Evolutionary conservation across 2,888 invertebrate genomes (phyloP).

Genomic region (Beris morrisii): DNA sequence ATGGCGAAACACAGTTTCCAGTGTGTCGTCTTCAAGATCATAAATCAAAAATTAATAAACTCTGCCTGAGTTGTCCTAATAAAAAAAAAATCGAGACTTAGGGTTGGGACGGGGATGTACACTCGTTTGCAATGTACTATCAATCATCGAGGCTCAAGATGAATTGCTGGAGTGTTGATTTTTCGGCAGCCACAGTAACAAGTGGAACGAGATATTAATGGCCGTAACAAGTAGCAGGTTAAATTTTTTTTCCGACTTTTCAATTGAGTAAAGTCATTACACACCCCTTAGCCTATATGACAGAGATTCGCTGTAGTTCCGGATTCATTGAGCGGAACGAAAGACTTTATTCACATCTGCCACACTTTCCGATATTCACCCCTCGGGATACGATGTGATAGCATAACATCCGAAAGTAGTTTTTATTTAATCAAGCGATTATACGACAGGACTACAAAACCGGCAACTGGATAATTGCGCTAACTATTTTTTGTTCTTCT

Average conservation of each 20-base stretch:
- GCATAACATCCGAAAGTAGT: constrained; percentile 19
- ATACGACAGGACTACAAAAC: background rate
- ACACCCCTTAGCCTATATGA: constrained; percentile 15
- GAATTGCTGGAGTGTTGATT: constrained; percentile 22
- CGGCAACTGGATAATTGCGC: too few species aligned
- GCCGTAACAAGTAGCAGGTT: constrained; percentile 30
- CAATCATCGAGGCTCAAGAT: constrained; percentile 26
- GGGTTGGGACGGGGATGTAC: constrained; percentile 9
- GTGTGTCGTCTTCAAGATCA: constrained; percentile 1
- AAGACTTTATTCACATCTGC: constrained; percentile 30
- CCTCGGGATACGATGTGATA: background rate
- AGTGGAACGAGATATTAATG: constrained; percentile 38
- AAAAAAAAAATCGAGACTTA: background rate
- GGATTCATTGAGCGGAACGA: constrained; percentile 36
- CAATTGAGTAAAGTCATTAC: constrained; percentile 21
- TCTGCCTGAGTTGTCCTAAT: constrained; percentile 8
- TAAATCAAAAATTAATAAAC: constrained; percentile 33
- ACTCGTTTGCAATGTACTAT: constrained; percentile 16
- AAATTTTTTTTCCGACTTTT: constrained; percentile 7
- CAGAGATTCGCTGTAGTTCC: constrained; percentile 20
- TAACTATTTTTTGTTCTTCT: too few species aligned
- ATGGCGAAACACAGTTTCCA: constrained; percentile 12
- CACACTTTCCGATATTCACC: constrained; percentile 14
- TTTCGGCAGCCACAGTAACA: constrained; percentile 26
- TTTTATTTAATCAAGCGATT: constrained; percentile 25